Evolutionary conservation across 2,888 invertebrate species (phyloP), one percentile per base, ranked within the genome.

Genomic region (Cybosia mesomella): DNA sequence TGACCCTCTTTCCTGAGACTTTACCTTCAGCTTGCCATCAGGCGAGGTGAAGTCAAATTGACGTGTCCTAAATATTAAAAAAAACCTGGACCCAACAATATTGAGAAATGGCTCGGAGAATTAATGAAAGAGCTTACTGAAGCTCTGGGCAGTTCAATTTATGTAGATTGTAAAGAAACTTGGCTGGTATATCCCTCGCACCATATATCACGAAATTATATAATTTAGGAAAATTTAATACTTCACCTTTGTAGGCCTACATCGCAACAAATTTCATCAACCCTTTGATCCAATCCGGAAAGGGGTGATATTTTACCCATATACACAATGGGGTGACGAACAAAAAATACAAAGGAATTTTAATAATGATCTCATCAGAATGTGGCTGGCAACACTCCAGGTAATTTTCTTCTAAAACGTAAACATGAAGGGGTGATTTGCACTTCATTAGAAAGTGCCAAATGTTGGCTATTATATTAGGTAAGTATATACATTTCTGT

Each of bases 381-480:
- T 89, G 87, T 86, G 76, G 80, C 78, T 79, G 80, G 80, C 79
- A 85, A 83, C 85, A 86, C 86, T 88, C 87, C 87, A 87, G 83
- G 83, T 83, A 86, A 85, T 85, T 85, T 86, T 88, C 87, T 86
- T 85, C 82, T 80, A 75, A 87, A 86, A 70, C 73, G 67, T 57
- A 62, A 62, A 54, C 28, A 62, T 34, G 11, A 34, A 62, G 34
- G 49, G 49, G n/a, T 18, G n/a, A 8, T 49, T n/a, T 49, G 10
- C 68, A 80, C 85, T 49, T n/a, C 5, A 49, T 8, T 49, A 49
- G 8, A 8, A 49, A 49, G 49, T 49, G 49, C 49, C 49, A 49
- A 18, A n/a, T 49, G 49, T 49, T 49, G 0, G 2, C 18, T 18
- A 49, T 49, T 49, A 49, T 49, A 28, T 28, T 28, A n/a, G n/a